Evolutionary conservation across 1,140 invertebrate species (phyloP), one percentile per base, ranked within the genome.

Genomic region (Drosophila murphyi): DNA sequence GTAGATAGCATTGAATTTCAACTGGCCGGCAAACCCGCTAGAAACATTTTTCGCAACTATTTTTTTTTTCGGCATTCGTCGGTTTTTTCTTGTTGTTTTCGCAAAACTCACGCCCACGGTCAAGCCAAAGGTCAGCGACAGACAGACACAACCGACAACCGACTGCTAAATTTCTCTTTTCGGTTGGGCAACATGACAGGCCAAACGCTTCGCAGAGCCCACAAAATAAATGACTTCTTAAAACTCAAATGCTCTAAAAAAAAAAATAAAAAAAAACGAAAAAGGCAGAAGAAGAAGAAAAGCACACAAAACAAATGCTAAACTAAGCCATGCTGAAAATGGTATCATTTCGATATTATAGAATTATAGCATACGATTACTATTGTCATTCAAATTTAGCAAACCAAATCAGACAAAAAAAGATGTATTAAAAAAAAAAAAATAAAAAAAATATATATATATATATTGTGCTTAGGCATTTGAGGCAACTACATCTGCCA

Each of bases 1-100:
- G 80, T 88, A 80, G 83, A 88, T 88, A 87, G 83, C 83, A 87
- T 87, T 87, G 80, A 88, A 74, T 88, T 87, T 88, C 72, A 83
- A 64, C 69, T 70, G 62, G 43, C 70, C 45, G 48, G 34, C 52
- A 61, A 20, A 73, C 77, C 82, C 82, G 61, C 75, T 86, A 87
- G 82, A 86, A 85, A 86, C 55, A 67, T 47, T 76, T 80, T 63
- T 61, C 57, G 63, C 76, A 57, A 60, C 48, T 70, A 31, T 68
- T 63, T 59, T n/a, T 60, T 56, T 45, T 64, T 59, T 43, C 31
- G 31, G 43, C 8, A 20, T 65, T 51, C 45, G 41, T 47, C 51
- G 4, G 4, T 48, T 48, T 61, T 55, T 37, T 41, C 52, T 20
- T 45, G 31, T n/a, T 62, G 5, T 78, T 78, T 86, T 87, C 64